Evolutionary conservation across 2,888 invertebrate genomes (phyloP).

Genomic region (Macrophya annulata): DNA sequence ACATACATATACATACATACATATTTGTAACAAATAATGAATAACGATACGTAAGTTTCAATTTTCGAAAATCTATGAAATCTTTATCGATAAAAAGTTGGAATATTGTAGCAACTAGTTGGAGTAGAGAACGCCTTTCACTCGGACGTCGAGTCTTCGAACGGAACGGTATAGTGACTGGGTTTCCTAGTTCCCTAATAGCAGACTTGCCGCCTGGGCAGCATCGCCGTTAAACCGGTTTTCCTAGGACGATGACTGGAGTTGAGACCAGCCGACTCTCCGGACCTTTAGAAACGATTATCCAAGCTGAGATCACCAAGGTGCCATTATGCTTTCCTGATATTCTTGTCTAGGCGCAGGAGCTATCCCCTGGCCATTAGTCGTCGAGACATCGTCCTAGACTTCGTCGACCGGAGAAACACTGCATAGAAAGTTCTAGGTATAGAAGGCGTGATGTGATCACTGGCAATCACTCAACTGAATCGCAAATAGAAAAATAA

Average conservation of each 20-base stretch:
- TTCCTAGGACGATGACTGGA: slow-evolving; percentile 51
- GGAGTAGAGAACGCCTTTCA: slow-evolving; percentile 8
- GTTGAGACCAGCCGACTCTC: slow-evolving; percentile 9
- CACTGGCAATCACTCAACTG: background rate
- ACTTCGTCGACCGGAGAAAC: slow-evolving; percentile 45
- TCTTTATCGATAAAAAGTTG: background rate
- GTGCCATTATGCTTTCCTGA: slow-evolving; percentile 46
- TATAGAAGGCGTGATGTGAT: background rate
- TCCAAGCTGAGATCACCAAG: slow-evolving; percentile 50
- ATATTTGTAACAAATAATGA: no score
- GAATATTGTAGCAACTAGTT: background rate
- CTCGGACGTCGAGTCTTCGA: background rate
- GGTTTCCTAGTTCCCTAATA: slow-evolving; percentile 52
- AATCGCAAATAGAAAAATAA: background rate
- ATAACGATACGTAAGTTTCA: background rate
- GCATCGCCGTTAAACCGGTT: slow-evolving; percentile 52
- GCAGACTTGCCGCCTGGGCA: slow-evolving; percentile 48
- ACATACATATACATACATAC: no score
- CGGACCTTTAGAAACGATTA: slow-evolving; percentile 50
- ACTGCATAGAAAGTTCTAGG: slow-evolving; percentile 21
- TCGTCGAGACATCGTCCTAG: slow-evolving; percentile 34
- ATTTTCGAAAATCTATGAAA: background rate
- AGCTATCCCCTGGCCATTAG: slow-evolving; percentile 50
- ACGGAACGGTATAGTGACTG: slow-evolving; percentile 1
- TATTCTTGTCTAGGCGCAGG: slow-evolving; percentile 55